Base-by-base conservation (phyloP, 2,888 invertebrate genomes). In the Nudaria mundana region DNA sequence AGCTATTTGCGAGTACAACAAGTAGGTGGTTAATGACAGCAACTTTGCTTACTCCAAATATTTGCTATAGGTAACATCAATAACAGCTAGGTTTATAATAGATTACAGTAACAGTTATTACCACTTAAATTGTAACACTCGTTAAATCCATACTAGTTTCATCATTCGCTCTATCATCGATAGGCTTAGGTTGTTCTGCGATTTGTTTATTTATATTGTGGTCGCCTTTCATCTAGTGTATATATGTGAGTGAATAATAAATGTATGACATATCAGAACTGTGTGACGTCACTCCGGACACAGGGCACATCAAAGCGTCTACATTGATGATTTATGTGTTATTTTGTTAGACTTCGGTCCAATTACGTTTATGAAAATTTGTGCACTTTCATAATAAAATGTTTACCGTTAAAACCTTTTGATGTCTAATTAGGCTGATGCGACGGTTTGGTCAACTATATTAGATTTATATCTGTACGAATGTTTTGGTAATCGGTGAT, bases 231-330 rank as follows among this genome's bases (percentile, higher is more conserved):
- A 87, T 87, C 86, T 82, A 79, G 58, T 75, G 73, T 81, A 82
- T 81, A 74, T 81, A 82, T 81, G 84, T 86, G 85, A 82, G 81
- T 74, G 81, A 87, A 86, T 86, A 83, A 85, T 79, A 78, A 83
- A 81, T 84, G 84, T 81, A 82, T 65, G 76, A 81, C 83, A 80
- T 81, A 81, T 79, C 74, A 76, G 69, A 56, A 65, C 69, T 44
- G 51, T 54, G 63, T 69, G 85, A 84, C 87, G 84, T 84, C 84
- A 83, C 63, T 55, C 74, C 79, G 80, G 83, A 85, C 82, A 80
- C 77, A n/a, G 81, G 72, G 52, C 71, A 87, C 84, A 80, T 87
- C 87, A 87, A 87, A 87, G 85, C 69, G 57, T 58, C 52, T 56
- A 66, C 71, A 56, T 64, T 58, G 48, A 76, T 86, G 86, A 86